Conservation (phyloP, 2,113 vertebrate genomes). For the Pelecanus crispus region DNA sequence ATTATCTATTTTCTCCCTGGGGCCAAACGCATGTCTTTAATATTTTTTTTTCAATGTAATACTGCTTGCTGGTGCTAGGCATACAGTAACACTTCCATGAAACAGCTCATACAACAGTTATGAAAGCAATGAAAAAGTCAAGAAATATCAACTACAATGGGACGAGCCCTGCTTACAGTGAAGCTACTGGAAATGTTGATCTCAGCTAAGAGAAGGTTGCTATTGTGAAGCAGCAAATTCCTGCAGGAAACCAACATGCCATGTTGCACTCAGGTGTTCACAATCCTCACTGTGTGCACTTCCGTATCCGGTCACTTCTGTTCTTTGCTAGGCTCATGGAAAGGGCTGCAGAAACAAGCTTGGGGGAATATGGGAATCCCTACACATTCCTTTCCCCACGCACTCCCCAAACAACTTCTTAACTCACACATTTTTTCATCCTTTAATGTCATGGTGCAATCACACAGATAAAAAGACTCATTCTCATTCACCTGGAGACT, state of each 20-base stretch:
- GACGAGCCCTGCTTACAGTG: rapidly evolving
- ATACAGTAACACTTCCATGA: neutral
- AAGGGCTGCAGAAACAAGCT: neutral
- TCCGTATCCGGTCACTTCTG: neutral
- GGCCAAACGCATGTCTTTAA: neutral
- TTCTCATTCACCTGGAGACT: neutral
- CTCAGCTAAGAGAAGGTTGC: neutral
- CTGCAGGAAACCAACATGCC: neutral
- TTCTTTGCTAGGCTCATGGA: neutral
- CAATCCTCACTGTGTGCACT: neutral
- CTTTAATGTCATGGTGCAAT: neutral
- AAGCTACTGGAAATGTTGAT: neutral
- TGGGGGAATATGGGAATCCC: neutral
- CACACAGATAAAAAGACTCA: neutral
- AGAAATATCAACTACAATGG: neutral
- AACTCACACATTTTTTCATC: neutral
- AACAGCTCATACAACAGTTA: rapidly evolving
- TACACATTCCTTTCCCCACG: neutral
- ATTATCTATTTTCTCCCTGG: neutral
- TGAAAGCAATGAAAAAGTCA: neutral
- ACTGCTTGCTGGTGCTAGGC: neutral
- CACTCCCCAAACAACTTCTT: neutral
- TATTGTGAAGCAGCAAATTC: neutral
- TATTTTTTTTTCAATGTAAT: neutral
- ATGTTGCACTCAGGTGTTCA: neutral